Evolutionary conservation across 2,113 vertebrate species (phyloP).

Genomic region (Mystacornis crossleyi): DNA sequence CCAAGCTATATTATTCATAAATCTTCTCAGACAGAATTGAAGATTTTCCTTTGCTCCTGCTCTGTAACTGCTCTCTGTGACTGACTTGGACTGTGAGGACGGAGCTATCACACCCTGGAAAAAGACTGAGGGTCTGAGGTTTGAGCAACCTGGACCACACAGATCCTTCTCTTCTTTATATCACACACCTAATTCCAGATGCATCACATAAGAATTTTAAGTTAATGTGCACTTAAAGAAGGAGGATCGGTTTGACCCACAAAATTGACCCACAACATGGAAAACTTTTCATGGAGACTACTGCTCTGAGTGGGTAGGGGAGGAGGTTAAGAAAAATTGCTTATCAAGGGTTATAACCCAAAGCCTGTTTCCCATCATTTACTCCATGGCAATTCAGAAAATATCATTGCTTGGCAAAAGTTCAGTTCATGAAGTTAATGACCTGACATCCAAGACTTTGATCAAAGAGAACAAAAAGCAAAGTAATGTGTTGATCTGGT

Average conservation of each 20-base stretch:
- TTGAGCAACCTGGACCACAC: neutral
- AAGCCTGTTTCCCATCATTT: neutral
- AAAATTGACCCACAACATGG: neutral
- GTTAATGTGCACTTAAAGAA: neutral
- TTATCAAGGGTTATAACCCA: neutral
- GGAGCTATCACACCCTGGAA: neutral
- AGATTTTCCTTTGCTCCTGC: neutral
- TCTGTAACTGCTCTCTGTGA: neutral
- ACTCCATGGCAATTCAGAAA: neutral
- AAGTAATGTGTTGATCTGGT: neutral
- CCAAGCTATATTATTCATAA: neutral
- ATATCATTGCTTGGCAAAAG: neutral
- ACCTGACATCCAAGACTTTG: neutral
- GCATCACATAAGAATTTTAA: neutral
- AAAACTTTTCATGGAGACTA: neutral
- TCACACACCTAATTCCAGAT: neutral
- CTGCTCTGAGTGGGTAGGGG: neutral
- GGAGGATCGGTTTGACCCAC: neutral
- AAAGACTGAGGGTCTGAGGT: neutral
- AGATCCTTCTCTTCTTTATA: neutral
- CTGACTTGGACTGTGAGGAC: neutral
- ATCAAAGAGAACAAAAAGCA: neutral
- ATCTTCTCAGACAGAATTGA: neutral
- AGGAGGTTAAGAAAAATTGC: neutral
- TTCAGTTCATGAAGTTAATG: neutral